Evolutionary conservation across 2,113 vertebrate genomes (phyloP).

Genomic region (Muntiacus reevesi): DNA sequence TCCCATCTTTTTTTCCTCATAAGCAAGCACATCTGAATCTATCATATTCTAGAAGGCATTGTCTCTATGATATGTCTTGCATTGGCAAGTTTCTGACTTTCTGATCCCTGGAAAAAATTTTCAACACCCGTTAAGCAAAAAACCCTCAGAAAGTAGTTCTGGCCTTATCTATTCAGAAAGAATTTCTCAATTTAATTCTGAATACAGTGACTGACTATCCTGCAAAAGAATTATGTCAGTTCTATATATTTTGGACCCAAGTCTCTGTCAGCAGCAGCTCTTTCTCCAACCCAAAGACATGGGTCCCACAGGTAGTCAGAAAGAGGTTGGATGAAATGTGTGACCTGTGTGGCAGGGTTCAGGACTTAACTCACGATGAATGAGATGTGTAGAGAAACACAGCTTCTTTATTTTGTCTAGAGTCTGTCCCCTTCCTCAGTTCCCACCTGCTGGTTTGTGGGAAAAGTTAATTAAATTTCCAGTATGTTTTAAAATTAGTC

Average conservation of each 20-base stretch:
- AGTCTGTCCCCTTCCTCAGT: not conserved
- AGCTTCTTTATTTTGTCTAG: not conserved
- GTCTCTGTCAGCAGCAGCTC: not conserved
- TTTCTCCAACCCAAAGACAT: not conserved
- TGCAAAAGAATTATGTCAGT: not conserved
- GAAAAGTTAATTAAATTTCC: not conserved
- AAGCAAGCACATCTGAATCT: not conserved
- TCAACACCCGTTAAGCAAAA: conserved; percentile 49
- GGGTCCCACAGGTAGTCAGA: not conserved
- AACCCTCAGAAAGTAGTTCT: conserved; percentile 66
- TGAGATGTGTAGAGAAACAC: not conserved
- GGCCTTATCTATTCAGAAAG: conserved; percentile 64
- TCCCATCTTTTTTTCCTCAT: conserved; percentile 10
- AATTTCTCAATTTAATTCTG: conserved; percentile 52
- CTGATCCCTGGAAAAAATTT: conserved; percentile 60
- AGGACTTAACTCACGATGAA: not conserved
- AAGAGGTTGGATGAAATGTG: not conserved
- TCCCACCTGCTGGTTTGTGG: not conserved
- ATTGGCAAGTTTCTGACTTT: conserved; percentile 48
- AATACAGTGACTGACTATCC: conserved; percentile 32
- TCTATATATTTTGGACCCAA: conserved; percentile 60
- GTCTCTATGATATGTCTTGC: not conserved
- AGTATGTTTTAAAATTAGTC: conserved; percentile 2
- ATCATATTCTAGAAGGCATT: conserved; percentile 39
- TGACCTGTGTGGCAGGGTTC: not conserved